phyloP scores from a whole-genome alignment of 2,113 vertebrate genomes.

The Malurus cyaneus region DNA sequence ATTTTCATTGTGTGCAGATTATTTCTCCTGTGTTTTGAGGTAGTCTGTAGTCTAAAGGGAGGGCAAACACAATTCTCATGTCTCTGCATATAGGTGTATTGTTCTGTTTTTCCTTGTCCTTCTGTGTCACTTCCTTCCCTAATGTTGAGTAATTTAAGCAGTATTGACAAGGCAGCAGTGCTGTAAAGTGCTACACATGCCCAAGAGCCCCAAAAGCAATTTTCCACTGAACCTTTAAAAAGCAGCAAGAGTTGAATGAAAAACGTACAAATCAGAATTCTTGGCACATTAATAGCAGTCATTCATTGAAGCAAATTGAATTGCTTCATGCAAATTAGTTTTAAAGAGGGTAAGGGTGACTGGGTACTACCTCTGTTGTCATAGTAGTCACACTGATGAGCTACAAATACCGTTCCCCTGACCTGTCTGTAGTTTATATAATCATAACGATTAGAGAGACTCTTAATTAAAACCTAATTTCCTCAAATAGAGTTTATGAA shows the following conservation, averaged over 20 bases:
- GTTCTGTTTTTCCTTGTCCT: not conserved
- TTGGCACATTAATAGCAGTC: not conserved
- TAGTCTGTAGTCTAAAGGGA: not conserved
- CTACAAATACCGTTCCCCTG: not conserved
- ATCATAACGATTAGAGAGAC: not conserved
- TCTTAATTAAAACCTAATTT: not conserved
- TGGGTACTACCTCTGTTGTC: not conserved
- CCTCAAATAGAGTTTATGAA: not conserved
- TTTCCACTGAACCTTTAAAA: not conserved
- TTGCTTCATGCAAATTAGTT: constrained; percentile 9
- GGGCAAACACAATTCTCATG: not conserved
- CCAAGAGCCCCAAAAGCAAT: not conserved
- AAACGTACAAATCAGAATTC: constrained; percentile 1
- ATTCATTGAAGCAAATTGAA: constrained; percentile 20
- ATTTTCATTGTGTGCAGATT: not conserved
- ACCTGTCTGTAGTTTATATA: not conserved
- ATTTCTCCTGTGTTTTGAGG: not conserved
- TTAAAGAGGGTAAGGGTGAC: not conserved
- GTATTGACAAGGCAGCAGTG: not conserved
- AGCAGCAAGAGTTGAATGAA: not conserved
- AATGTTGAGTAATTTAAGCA: not conserved
- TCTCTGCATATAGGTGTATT: not conserved
- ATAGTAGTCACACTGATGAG: not conserved
- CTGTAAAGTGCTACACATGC: not conserved
- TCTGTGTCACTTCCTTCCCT: not conserved